These are phyloP conservation scores for Chirona hameri DNA, from an alignment of 2,888 invertebrate species.

Conservation along the genomic window DNA sequence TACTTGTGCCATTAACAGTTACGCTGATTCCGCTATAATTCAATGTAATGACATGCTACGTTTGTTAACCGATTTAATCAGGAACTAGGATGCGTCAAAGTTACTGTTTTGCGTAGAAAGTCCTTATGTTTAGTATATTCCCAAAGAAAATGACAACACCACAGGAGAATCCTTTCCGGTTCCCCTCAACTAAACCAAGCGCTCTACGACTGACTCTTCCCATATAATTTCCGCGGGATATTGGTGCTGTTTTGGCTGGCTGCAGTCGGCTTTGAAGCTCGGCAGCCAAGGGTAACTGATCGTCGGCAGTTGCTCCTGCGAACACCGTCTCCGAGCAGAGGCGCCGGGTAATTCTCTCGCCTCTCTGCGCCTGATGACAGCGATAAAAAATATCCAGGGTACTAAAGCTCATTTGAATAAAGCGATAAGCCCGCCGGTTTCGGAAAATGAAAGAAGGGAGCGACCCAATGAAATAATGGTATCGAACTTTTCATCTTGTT, in stretches of 20 bases:
- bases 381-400: slow-evolving; percentile 28
- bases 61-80: background rate
- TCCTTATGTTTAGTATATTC: background rate
- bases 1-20: background rate
- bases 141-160: background rate
- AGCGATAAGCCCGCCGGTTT: slow-evolving; percentile 24
- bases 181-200: background rate
- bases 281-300: background rate
- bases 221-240: no score
- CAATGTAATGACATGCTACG: background rate
- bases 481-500: slow-evolving; percentile 28
- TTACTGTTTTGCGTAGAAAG: background rate
- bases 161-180: no score
- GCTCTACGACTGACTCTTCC: background rate
- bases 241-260: no score
- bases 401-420: slow-evolving; percentile 29
- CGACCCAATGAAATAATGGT: slow-evolving; percentile 9
- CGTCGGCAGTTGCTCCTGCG: background rate
- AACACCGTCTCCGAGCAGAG: background rate
- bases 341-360: background rate
- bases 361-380: slow-evolving; percentile 3
- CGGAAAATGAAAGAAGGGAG: slow-evolving; percentile 28
- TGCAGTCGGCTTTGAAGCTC: no score
- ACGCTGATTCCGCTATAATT: background rate
- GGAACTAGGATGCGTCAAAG: background rate